phyloP scores from a whole-genome alignment of 2,888 invertebrate genomes.

The Clivina fossor region DNA sequence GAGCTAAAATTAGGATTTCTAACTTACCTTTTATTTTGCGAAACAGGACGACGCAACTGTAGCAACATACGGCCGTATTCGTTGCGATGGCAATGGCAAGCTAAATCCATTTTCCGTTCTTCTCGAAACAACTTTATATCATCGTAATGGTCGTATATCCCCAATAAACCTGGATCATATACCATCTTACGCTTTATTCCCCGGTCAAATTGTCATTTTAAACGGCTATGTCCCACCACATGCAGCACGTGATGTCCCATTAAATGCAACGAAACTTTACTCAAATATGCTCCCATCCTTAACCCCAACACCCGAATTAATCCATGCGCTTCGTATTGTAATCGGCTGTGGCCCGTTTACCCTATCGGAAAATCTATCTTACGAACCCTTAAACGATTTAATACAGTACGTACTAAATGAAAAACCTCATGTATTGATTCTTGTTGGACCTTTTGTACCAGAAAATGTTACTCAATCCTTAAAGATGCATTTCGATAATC shows the following conservation, averaged over 20 bases:
- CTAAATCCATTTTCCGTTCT: constrained; percentile 70
- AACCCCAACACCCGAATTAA: constrained; percentile 48
- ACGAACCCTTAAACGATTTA: constrained; percentile 80
- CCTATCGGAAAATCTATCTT: constrained; percentile 71
- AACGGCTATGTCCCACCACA: constrained; percentile 63
- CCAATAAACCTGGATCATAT: constrained; percentile 56
- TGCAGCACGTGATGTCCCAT: constrained; percentile 63
- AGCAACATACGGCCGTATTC: constrained; percentile 69
- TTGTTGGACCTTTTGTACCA: constrained; percentile 86
- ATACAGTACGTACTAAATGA: constrained; percentile 63
- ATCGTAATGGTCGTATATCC: constrained; percentile 51
- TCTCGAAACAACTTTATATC: constrained; percentile 66
- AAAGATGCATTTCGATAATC: constrained; percentile 73
- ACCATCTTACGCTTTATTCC: constrained; percentile 69
- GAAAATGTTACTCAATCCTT: too few species aligned
- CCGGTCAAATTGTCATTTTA: constrained; percentile 77
- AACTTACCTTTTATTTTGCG: constrained; percentile 44
- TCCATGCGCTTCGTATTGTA: constrained; percentile 62
- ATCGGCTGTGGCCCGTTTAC: constrained; percentile 86
- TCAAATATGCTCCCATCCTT: constrained; percentile 57
- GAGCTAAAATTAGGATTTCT: too few species aligned
- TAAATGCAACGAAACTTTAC: constrained; percentile 57
- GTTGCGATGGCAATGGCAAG: constrained; percentile 72
- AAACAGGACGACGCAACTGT: constrained; percentile 39
- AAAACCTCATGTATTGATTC: constrained; percentile 76